A percentile compares a stretch with the other conserved stretches of the same genome.
Evolutionary conservation across 2,888 invertebrate species (phyloP).

Genomic region (Plebejus argus): DNA sequence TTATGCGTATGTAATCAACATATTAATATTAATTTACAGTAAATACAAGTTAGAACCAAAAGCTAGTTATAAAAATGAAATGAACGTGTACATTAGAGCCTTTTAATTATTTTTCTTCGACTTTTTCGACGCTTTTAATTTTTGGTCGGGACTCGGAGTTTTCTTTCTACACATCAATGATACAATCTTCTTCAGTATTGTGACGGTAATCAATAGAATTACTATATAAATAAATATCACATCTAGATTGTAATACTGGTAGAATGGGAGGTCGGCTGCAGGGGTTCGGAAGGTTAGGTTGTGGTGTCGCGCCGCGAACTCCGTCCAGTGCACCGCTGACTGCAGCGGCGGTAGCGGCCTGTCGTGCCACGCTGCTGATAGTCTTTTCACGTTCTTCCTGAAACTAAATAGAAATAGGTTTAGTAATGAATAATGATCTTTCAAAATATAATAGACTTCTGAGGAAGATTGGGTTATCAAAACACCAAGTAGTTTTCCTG

Average conservation of each 20-base stretch:
- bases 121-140: slow-evolving; percentile 40
- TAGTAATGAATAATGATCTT: not conserved
- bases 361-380: slow-evolving; percentile 80
- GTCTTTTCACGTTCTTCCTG: slow-evolving; percentile 63
- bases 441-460: too few relatives aligned
- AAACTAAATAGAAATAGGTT: slow-evolving; percentile 56
- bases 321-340: slow-evolving; percentile 83
- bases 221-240: slow-evolving; percentile 45
- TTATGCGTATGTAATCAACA: not conserved
- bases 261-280: slow-evolving; percentile 78
- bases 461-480: not conserved
- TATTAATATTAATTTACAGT: too few relatives aligned
- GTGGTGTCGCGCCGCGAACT: slow-evolving; percentile 80
- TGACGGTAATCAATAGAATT: slow-evolving; percentile 41
- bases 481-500: not conserved
- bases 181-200: slow-evolving; percentile 40
- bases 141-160: slow-evolving; percentile 20
- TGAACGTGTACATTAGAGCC: not conserved
- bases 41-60: not conserved
- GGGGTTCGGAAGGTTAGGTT: slow-evolving; percentile 72
- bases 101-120: slow-evolving; percentile 42
- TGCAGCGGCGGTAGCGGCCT: slow-evolving; percentile 81
- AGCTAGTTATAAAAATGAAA: not conserved
- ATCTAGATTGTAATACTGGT: slow-evolving; percentile 74
- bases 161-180: slow-evolving; percentile 42